Base-by-base conservation (phyloP, 2,113 vertebrate species). In the Solea senegalensis region DNA sequence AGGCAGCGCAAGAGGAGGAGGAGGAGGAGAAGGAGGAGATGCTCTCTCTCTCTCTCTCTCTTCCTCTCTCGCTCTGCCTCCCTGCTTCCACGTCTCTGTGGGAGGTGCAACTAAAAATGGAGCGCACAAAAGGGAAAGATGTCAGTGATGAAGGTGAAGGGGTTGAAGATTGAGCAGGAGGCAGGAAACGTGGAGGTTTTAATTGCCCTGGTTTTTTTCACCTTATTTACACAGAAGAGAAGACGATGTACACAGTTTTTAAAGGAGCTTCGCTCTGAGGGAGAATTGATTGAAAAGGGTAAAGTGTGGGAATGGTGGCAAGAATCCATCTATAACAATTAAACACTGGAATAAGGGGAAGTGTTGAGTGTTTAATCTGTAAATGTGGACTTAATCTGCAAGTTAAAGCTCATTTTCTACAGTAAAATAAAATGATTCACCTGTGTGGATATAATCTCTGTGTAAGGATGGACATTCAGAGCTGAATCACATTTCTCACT, bases 81-180 rank as follows among this genome's bases (percentile, higher is more conserved):
- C 59, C 48, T 65, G 54, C 39, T 40, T 71, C 50, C 65, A 34
- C 51, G 39, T 46, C 68, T 80, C 75, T 69, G n/a, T 54, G 78
- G 75, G 86, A 86, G 82, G 87, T 78, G 77, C 80, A 86, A 85
- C 85, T 81, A 81, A 88, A 34, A 86, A 86, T 81, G 81, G 56
- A 71, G 77, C 74, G 69, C 58, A 71, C 39, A 9, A 28, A 57
- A 72, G 74, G 79, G 55, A 65, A 65, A 61, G 55, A 87, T 86
- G 67, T 66, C 76, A 86, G 28, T 40, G 59, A 69, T 68, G 68
- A 46, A 58, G 64, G 54, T 56, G 65, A 62, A 45, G 52, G 65
- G 81, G 74, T 49, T 34, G 41, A 61, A 26, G 59, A 72, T 28
- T 16, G 55, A 76, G 72, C 65, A 53, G 56, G 65, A 26, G 72